These are phyloP conservation scores for Ceramica pisi DNA, from an alignment of 2,888 invertebrate species.

Conservation along the genomic window DNA sequence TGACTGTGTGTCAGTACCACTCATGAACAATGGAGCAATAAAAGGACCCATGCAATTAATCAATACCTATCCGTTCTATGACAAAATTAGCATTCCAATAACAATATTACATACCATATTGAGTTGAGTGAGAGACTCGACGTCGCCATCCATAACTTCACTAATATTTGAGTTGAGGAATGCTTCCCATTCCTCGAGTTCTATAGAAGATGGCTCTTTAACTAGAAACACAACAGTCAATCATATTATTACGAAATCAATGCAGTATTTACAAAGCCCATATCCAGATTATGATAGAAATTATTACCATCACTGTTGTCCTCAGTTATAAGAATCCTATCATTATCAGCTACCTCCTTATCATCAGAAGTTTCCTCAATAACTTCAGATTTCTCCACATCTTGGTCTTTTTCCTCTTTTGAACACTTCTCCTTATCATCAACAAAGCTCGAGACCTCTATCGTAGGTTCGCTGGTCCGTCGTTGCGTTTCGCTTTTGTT, in stretches of 20 bases:
- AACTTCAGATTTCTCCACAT: slow-evolving; percentile 85
- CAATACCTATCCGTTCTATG: background rate
- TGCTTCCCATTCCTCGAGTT: slow-evolving; percentile 96
- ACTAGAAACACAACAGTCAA: slow-evolving; percentile 70
- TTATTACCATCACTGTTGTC: slow-evolving; percentile 81
- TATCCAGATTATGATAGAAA: background rate
- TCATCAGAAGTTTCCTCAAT: slow-evolving; percentile 85
- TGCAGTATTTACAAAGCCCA: background rate
- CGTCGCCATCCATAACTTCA: slow-evolving; percentile 95
- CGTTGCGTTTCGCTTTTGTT: slow-evolving; percentile 83
- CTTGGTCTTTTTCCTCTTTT: slow-evolving; percentile 86
- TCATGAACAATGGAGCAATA: slow-evolving; percentile 23
- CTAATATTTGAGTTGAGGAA: slow-evolving; percentile 95
- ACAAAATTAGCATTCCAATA: background rate
- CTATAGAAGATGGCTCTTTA: slow-evolving; percentile 92
- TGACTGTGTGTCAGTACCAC: background rate
- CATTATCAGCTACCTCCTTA: slow-evolving; percentile 85
- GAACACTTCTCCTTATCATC: slow-evolving; percentile 78
- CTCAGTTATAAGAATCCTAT: slow-evolving; percentile 77
- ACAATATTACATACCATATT: slow-evolving; percentile 89
- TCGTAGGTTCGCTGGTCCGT: slow-evolving; percentile 86
- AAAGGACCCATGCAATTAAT: slow-evolving; percentile 2
- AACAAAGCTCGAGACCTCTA: slow-evolving; percentile 79
- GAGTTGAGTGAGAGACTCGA: slow-evolving; percentile 93
- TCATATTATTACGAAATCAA: background rate